Evolutionary conservation across 2,888 invertebrate genomes (phyloP).

Genomic region (Synergus japonicus): DNA sequence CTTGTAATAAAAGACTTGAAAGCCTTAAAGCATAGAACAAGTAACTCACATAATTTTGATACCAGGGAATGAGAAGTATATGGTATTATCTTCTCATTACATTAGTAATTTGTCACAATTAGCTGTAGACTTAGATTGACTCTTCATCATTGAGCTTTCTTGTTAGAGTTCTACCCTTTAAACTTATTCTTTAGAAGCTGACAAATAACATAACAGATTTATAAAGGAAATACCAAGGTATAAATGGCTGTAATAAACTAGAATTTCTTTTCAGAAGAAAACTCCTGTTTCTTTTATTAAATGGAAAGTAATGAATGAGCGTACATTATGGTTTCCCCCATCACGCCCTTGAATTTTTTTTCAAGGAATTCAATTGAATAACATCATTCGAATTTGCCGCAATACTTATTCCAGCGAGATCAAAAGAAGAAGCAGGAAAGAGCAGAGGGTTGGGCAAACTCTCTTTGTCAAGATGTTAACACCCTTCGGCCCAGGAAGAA

Average conservation of each 20-base stretch:
- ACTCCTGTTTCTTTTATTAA: background rate
- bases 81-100: too few relatives aligned
- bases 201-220: background rate
- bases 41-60: background rate
- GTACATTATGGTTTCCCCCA: constrained; percentile 10
- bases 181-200: background rate
- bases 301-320: constrained; percentile 8
- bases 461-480: constrained; percentile 65
- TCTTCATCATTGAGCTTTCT: background rate
- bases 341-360: constrained; percentile 23
- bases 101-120: background rate
- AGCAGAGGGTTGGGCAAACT: constrained; percentile 52
- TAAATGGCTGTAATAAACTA: constrained; percentile 8
- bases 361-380: constrained; percentile 24
- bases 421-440: constrained; percentile 32
- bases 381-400: constrained; percentile 20
- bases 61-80: too few relatives aligned
- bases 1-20: background rate
- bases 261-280: constrained; percentile 8
- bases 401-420: constrained; percentile 20
- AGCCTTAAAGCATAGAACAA: background rate
- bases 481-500: constrained; percentile 59
- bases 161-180: background rate
- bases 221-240: constrained; percentile 6
- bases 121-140: background rate